Percentiles rank a stretch among this genome's conserved stretches.
phyloP scores from a whole-genome alignment of 2,888 invertebrate genomes.

The Gari tellinella region DNA sequence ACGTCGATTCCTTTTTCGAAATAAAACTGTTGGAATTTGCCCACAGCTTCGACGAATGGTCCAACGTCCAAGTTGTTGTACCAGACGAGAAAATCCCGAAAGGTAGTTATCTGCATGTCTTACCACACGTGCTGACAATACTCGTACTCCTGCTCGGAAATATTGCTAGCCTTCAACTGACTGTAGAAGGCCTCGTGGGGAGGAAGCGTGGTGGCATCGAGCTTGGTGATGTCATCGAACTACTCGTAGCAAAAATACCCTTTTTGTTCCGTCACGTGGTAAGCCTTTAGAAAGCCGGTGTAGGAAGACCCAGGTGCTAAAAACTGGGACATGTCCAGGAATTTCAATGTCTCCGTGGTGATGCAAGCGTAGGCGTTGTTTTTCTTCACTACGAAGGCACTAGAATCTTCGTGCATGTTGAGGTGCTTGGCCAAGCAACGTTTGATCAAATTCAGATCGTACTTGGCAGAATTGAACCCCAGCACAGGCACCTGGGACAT shows the following conservation, averaged over 20 bases:
- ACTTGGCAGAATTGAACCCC: conserved; percentile 52
- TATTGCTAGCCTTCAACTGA: conserved; percentile 1
- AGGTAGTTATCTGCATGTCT: conserved; percentile 45
- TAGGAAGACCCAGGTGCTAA: conserved; percentile 47
- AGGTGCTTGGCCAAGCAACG: conserved; percentile 17
- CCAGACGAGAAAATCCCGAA: conserved; percentile 61
- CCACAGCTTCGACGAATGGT: conserved; percentile 57
- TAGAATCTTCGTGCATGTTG: conserved; percentile 17
- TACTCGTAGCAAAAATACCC: conserved; percentile 31
- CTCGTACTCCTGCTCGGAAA: conserved; percentile 18
- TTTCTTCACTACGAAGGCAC: conserved; percentile 32
- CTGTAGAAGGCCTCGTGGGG: conserved; percentile 18
- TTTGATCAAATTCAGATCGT: conserved; percentile 51
- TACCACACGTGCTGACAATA: conserved; percentile 45
- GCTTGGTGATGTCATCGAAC: conserved; percentile 10
- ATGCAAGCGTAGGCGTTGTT: conserved; percentile 41
- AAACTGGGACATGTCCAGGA: conserved; percentile 49
- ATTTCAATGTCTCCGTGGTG: conserved; percentile 27
- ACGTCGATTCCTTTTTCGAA: conserved; percentile 54
- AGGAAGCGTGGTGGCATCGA: conserved; percentile 1
- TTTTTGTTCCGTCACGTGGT: conserved; percentile 39
- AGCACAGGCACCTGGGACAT: conserved; percentile 36
- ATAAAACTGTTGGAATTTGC: conserved; percentile 52
- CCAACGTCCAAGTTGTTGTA: conserved; percentile 59
- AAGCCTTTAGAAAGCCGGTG: conserved; percentile 51